These are phyloP conservation scores for Hydractinia echinata DNA, from an alignment of 30 jellyfish, hydroid and myxozoan species.

Conservation along the genomic window DNA sequence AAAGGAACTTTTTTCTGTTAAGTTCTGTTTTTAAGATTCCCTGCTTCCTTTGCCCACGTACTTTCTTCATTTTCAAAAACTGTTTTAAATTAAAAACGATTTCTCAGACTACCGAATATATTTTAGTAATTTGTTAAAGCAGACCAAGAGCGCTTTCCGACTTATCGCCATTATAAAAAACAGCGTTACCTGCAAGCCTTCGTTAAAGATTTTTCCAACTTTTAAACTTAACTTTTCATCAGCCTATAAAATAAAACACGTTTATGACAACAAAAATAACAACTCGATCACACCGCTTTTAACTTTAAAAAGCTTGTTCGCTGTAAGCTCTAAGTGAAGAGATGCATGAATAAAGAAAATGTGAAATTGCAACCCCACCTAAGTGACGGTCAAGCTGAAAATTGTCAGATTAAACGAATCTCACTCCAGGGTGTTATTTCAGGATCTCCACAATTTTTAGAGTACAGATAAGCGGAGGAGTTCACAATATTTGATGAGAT, in stretches of 20 bases:
- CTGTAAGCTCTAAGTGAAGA: too few relatives aligned
- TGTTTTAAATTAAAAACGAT: neutral
- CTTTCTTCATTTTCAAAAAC: neutral
- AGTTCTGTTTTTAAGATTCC: neutral
- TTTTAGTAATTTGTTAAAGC: too few relatives aligned
- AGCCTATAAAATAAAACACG: neutral
- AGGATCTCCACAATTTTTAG: too few relatives aligned
- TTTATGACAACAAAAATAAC: neutral
- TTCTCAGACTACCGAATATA: neutral
- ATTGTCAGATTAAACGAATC: neutral
- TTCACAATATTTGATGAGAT: too few relatives aligned
- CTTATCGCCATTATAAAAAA: too few relatives aligned
- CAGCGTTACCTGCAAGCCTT: conserved; percentile 18
- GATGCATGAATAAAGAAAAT: neutral
- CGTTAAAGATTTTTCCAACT: conserved; percentile 16
- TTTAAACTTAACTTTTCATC: conserved; percentile 19
- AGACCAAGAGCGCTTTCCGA: too few relatives aligned
- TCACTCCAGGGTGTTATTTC: too few relatives aligned
- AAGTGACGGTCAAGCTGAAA: neutral
- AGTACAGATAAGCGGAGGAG: too few relatives aligned
- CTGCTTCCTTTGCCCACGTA: neutral
- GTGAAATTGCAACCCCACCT: neutral
- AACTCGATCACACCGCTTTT: neutral
- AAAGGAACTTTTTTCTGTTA: neutral
- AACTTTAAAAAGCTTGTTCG: too few relatives aligned